Base-by-base conservation (phyloP, 2,113 vertebrate genomes). In the Centropus bengalensis region DNA sequence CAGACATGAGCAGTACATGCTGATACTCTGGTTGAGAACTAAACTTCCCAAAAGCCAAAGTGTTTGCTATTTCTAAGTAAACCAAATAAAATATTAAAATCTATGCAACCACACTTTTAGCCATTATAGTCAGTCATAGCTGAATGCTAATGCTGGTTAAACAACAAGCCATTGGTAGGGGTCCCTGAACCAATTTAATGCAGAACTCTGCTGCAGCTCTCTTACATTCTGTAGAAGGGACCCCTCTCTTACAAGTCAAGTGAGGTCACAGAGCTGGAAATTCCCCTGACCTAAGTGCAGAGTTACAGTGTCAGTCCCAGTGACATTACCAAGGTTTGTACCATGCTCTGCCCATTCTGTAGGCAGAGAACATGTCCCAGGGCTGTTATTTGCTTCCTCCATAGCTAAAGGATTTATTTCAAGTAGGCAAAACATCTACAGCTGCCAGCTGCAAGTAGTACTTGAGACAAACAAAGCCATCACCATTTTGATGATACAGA, bases 321-420 rank as follows among this genome's bases (percentile, higher is more conserved):
- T 20, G 44, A 28, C 54, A 26, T 26, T 42, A n/a, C 40, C 22
- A 67, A 28, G 21, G 22, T 49, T 27, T n/a, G 19, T 59, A 42
- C 15, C 11, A 3, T 13, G 5, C 23, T 44, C 22, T 56, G 26
- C 6, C 27, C 5, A 13, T 69, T 74, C 55, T 30, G 32, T 32
- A 38, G 33, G 32, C 18, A 63, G 47, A 56, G 10, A n/a, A 60
- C 1, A 2, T 54, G 22, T 27, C 22, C 0, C 5, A 44, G 12
- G 15, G 27, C 33, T 40, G 30, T 30, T 38, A 67, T n/a, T 74
- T 56, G 13, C 42, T 63, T 7, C 21, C 21, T 75, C 27, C 10
- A 17, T 17, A 69, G 24, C 18, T 40, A 59, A 64, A 77, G 56
- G 16, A 3, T 10, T 42, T 82, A 36, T 71, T 78, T 17, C 21